Evolutionary conservation across 2,888 invertebrate genomes (phyloP), one percentile per base, ranked within the genome.

Genomic region (Monochamus alternatus): DNA sequence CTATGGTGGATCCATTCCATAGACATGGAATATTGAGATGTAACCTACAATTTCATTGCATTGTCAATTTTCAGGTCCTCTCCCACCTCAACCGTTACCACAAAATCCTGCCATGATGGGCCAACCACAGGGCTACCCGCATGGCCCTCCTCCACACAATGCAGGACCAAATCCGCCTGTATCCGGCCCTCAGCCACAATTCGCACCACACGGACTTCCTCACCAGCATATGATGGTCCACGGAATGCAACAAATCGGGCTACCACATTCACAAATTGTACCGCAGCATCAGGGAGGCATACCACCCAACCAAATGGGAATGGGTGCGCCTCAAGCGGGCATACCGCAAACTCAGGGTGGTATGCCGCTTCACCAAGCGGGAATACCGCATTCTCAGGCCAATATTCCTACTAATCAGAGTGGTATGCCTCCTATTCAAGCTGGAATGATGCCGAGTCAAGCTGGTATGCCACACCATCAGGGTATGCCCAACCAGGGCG

Each of bases 201-300:
- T 69, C 66, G 70, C 59, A n/a, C 70, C 81, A 68, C 81, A 78
- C 51, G 79, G 76, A 55, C 69, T 80, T 60, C 78, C 81, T 44
- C 73, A 81, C 5, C 79, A 84, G 51, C 87, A 85, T 66, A 80
- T 80, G 75, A 78, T 81, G 70, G 76, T 75, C 3, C 86, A 73
- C 14, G 73, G 66, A 31, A 70, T 69, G 51, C 55, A 68, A 64
- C 71, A 67, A 14, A 67, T 55, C 3, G 58, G 52, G 7, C 60
- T 76, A 51, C 65, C 60, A 44, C 64, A 62, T 2, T 52, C 43
- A 14, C 76, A 74, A 55, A 31, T 43, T 12, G 55, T 68, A 5
- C 70, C 63, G 3, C 58, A 47, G n/a, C n/a, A 10, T 5, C 71
- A 66, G 32, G 38, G 12, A 51, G 76, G 74, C 1, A 74, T 76